Conservation (phyloP, 2,113 vertebrate species). For the Cisticola juncidis region DNA sequence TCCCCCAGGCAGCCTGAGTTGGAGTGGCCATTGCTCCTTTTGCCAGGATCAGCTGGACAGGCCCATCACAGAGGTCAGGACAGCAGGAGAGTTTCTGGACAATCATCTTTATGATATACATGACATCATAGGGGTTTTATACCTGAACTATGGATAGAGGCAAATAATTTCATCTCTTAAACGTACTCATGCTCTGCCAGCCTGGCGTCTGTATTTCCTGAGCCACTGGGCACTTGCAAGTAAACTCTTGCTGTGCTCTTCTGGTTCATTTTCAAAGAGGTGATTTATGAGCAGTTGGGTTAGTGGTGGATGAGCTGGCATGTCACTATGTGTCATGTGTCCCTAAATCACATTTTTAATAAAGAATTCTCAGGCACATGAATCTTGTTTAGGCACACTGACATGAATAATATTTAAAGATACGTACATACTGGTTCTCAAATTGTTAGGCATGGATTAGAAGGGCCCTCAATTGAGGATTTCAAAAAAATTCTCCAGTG, state of each 20-base stretch:
- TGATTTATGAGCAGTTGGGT: background rate
- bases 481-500: background rate
- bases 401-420: background rate
- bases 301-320: background rate
- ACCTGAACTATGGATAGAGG: background rate
- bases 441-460: background rate
- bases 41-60: background rate
- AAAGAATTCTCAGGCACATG: background rate
- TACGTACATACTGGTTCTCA: background rate
- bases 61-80: background rate
- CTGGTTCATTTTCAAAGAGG: background rate
- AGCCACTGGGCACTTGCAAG: background rate
- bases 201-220: background rate
- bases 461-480: background rate
- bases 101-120: accelerated
- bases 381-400: background rate
- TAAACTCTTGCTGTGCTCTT: background rate
- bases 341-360: background rate
- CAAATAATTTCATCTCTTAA: background rate
- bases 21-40: background rate
- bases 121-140: background rate
- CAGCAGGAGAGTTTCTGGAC: background rate
- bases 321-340: background rate
- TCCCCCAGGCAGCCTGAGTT: background rate
- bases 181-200: background rate